Base-by-base conservation (phyloP, 2,113 vertebrate genomes). In the Merops nubicus region DNA sequence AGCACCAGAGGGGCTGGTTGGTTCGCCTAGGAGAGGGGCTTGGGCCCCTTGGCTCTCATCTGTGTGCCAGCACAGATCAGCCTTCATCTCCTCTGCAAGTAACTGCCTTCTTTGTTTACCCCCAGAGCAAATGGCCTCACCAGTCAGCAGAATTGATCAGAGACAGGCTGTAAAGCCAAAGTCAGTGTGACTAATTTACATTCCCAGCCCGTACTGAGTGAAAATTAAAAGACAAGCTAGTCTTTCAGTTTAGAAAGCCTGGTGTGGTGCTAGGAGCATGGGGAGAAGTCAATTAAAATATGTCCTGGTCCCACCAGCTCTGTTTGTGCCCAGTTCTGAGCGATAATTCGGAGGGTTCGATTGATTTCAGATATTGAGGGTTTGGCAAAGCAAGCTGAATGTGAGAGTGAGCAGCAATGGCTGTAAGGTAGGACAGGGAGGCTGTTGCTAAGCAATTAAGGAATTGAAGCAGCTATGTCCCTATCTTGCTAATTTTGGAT, bases 371-470 rank as follows among this genome's bases (percentile, higher is more conserved):
- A 2, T 86, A 43, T 72, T 47, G 40, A 50, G 56, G n/a, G 45
- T 85, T 76, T 76, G 76, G 85, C 85, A 78, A 81, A 92, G 89
- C 33, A 79, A 69, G 51, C 36, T 47, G 79, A 81, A 51, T 12
- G 6, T 10, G n/a, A 40, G 56, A 48, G 38, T 9, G 51, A 80
- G 62, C 60, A 92, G 43, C 60, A 60, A 53, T 5, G 7, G 53
- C 85, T 82, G 43, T 48, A n/a, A 70, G 91, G 56, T 77, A 81
- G 83, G 80, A 89, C 56, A 76, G 51, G 60, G 86, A 89, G 80
- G 67, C 88, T 86, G 86, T 96, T 96, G 96, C 96, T 96, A 95
- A 97, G 96, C 88, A 89, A 91, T 88, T 92, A 74, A 75, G 51
- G 73, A 92, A 95, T 87, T 88, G 57, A 75, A 87, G 83, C 73